phyloP scores from a whole-genome alignment of 2,888 invertebrate genomes.

The Onthophagus sagittarius region DNA sequence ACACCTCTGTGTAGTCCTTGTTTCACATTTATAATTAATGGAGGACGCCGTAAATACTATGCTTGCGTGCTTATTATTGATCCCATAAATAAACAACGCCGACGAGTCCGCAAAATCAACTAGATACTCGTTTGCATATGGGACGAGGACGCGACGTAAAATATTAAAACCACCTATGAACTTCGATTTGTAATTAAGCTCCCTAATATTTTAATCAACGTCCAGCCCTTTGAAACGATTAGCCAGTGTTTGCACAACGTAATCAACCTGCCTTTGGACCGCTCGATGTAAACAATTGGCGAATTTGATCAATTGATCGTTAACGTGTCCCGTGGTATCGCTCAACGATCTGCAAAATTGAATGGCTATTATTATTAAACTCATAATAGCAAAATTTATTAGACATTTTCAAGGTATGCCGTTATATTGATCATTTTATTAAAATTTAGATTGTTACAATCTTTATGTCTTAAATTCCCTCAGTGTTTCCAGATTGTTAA shows the following conservation, averaged over 20 bases:
- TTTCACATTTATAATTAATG: not conserved
- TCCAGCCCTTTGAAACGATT: constrained; percentile 30
- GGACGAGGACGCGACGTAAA: not conserved
- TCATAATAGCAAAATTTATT: not conserved
- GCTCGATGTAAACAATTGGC: constrained; percentile 5
- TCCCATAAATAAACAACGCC: not conserved
- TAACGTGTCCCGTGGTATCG: not conserved
- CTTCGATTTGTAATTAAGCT: constrained; percentile 34
- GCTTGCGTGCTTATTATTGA: not conserved
- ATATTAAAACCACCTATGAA: constrained; percentile 13
- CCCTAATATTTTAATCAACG: constrained; percentile 35
- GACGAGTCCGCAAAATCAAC: not conserved
- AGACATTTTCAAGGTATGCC: no score
- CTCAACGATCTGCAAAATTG: constrained; percentile 4
- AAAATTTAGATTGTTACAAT: no score
- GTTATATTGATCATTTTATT: no score
- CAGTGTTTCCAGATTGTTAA: no score
- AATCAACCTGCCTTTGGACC: constrained; percentile 30
- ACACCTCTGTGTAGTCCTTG: not conserved
- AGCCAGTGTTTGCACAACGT: constrained; percentile 34
- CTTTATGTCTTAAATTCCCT: no score
- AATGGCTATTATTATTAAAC: not conserved
- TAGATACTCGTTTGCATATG: not conserved
- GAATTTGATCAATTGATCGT: constrained; percentile 10
- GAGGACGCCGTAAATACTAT: not conserved